Evolutionary conservation across 2,113 vertebrate genomes (phyloP), one percentile per base, ranked within the genome.

Genomic region (Cathartes aura): DNA sequence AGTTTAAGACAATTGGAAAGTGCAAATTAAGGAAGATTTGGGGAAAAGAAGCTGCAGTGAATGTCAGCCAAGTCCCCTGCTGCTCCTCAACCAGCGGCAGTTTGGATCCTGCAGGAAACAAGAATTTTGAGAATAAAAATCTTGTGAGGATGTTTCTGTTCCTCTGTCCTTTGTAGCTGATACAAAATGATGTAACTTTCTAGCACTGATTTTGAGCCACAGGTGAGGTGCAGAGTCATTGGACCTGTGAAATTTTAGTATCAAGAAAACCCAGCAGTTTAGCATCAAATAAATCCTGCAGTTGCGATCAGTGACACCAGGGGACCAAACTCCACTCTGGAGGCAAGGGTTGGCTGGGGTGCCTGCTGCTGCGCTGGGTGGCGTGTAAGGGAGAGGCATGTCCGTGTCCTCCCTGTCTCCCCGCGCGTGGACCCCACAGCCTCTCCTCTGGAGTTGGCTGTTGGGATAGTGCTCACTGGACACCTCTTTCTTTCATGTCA

Each of bases 291-390:
- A 26, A 52, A 34, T 82, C 29, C 42, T 6, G n/a, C n/a, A 6
- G n/a, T 13, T 3, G 5, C 0, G 3, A 63, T 20, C 36, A 12
- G 23, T 29, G 40, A 27, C 9, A 11, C 22, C 40, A 21, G 3
- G 7, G 59, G 59, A 32, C 47, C 47, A 64, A 20, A 34, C 30
- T 34, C 36, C 8, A 4, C 23, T 52, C 59, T 53, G 60, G 47
- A 64, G 60, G 47, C 27, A 7, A 15, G 36, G 30, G 17, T 42
- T 64, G 30, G 47, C 38, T 21, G 17, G 60, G 29, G 30, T 0
- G 3, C 17, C 17, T 21, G 76, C 16, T 3, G 3, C 75, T 42
- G 36, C 6, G 6, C 72, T 45, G 50, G 70, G 52, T 16, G 36
- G 9, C 17, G 15, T 4, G 24, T 16, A 4, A 9, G 26, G 43